Evolutionary conservation across 2,113 vertebrate species (phyloP).

Genomic region (Azemiops feae): DNA sequence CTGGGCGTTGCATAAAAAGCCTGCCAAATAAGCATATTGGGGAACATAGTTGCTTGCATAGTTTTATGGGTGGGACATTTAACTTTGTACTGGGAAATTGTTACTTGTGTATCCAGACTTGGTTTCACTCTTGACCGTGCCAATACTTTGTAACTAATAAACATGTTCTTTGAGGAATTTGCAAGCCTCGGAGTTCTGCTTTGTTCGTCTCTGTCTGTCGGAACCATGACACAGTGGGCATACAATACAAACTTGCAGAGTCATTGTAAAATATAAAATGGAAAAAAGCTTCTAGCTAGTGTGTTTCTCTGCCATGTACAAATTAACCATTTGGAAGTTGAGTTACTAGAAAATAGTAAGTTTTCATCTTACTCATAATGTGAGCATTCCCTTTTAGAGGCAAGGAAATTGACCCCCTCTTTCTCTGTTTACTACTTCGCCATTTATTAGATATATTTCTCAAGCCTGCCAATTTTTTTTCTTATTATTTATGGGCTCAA

Average conservation of each 20-base stretch:
- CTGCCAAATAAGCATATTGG: too few relatives aligned
- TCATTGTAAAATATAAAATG: neutral
- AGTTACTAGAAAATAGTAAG: neutral
- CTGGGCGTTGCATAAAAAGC: too few relatives aligned
- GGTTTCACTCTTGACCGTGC: too few relatives aligned
- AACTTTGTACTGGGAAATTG: too few relatives aligned
- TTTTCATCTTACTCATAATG: neutral
- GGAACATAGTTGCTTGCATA: too few relatives aligned
- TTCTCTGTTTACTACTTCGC: neutral
- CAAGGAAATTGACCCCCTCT: accelerated
- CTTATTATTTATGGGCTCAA: neutral
- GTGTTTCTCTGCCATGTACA: neutral
- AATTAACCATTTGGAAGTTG: neutral
- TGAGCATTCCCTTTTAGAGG: neutral
- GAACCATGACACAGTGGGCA: neutral
- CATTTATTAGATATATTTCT: constrained; percentile 14
- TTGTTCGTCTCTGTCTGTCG: too few relatives aligned
- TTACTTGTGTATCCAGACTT: too few relatives aligned
- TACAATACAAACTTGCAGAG: neutral
- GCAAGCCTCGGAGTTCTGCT: too few relatives aligned
- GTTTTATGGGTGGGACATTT: too few relatives aligned
- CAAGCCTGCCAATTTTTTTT: neutral
- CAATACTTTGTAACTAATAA: too few relatives aligned
- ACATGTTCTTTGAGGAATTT: too few relatives aligned
- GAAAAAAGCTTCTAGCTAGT: neutral